phyloP scores from a whole-genome alignment of 53 echinoderm and acorn worm genomes.

The Arbacia lixula region DNA sequence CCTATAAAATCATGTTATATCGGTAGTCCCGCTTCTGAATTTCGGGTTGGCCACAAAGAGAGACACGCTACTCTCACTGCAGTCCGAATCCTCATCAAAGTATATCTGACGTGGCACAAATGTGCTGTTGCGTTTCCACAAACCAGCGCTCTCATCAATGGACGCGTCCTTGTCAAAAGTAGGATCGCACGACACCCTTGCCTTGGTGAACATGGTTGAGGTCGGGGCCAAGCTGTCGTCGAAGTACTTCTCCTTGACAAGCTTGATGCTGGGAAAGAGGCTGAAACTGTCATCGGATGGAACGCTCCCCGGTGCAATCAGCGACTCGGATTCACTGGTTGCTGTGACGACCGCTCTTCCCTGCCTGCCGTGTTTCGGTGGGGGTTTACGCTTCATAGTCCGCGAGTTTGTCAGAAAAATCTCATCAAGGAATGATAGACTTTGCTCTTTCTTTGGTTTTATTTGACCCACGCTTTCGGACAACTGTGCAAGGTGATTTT shows the following conservation, averaged over 20 bases:
- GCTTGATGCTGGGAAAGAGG: neutral
- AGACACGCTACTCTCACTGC: conserved; percentile 34
- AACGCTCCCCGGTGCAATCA: neutral
- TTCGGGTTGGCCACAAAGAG: conserved; percentile 11
- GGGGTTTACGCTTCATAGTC: conserved; percentile 46
- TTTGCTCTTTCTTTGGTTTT: conserved; percentile 41
- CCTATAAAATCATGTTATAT: conserved; percentile 8
- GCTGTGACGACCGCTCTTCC: neutral
- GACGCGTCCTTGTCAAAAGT: neutral
- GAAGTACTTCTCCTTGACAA: neutral
- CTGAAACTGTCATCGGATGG: neutral
- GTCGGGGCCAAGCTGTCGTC: neutral
- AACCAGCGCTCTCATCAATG: neutral
- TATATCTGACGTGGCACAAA: conserved; percentile 26
- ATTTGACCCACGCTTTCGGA: no score
- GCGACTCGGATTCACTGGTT: neutral
- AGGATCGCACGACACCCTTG: neutral
- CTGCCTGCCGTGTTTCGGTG: conserved; percentile 55
- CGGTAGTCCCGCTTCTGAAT: conserved; percentile 20
- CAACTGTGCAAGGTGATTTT: no score
- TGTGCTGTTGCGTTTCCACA: conserved; percentile 44
- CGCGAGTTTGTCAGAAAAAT: conserved; percentile 64
- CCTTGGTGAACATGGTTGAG: neutral
- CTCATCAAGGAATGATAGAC: conserved; percentile 84
- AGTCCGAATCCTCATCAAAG: conserved; percentile 9